Base-by-base conservation (phyloP, 2,888 invertebrate species). In the Phrixothrix hirtus region DNA sequence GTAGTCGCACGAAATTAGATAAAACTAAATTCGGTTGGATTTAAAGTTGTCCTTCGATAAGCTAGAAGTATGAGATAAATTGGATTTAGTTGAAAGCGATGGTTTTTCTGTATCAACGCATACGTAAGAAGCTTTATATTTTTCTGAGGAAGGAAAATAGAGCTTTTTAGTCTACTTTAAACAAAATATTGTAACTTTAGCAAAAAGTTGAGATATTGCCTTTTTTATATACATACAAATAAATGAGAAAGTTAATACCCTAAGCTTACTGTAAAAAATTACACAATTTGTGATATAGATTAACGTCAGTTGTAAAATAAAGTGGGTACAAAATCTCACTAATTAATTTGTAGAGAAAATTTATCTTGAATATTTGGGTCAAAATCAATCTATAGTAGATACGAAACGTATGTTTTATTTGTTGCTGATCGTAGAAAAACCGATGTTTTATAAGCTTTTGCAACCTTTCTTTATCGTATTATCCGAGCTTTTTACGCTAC, bases 21-120 rank as follows among this genome's bases (percentile, higher is more conserved):
- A 38, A 51, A 45, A 39, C 44, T 17, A 39, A 44, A 51, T 38
- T 38, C 43, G 42, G 14, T 21, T 30, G 43, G 43, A 35, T 43
- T 37, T 31, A 30, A 50, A 50, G 30, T 50, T 50, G 44, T 44
- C 34, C 26, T 32, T 39, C 44, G 38, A 44, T 44, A 43, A 32
- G 27, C 26, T 32, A 38, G 16, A 26, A 43, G 38, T 31, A 36
- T 11, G 38, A 51, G 44, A 51, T 51, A 51, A 51, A 44, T 38
- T 51, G 44, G 51, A 51, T 51, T 45, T 44, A 44, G 38, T 43
- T 51, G 36, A 31, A 43, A 50, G 37, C 37, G 42, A 27, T 13
- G 30, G 43, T 38, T 51, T 45, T 44, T 35, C 37, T 31, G 16
- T 34, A 44, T 37, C 37, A 32, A 26, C 36, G 32, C 43, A 13